Evolutionary conservation across 2,113 vertebrate species (phyloP).

Genomic region (Platycercus adscitus): DNA sequence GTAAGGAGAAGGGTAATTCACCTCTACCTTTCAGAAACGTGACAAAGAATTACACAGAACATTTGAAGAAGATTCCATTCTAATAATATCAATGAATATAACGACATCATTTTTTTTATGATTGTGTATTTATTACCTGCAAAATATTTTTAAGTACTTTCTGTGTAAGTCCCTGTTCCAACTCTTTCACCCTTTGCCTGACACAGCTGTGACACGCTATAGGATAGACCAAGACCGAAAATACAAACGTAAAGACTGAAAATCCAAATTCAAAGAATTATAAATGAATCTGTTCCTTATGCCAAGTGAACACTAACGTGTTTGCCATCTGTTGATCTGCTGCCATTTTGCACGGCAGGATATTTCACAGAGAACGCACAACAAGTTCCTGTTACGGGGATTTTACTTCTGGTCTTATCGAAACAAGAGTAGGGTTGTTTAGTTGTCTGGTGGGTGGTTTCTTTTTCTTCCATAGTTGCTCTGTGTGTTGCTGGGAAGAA

Average conservation of each 20-base stretch:
- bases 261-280: background rate
- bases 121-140: background rate
- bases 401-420: background rate
- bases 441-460: background rate
- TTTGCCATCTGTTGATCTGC: background rate
- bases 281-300: background rate
- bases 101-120: background rate
- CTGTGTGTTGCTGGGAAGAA: background rate
- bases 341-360: background rate
- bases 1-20: background rate
- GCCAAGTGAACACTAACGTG: background rate
- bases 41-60: background rate
- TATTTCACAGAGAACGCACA: background rate
- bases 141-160: background rate
- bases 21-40: background rate
- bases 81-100: background rate
- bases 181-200: background rate
- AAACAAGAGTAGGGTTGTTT: constrained; percentile 9
- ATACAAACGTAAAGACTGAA: background rate
- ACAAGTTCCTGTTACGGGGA: background rate
- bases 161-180: background rate
- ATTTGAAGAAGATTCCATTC: background rate
- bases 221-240: background rate
- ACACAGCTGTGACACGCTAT: background rate
- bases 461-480: background rate